Evolutionary conservation across 2,113 vertebrate genomes (phyloP).

Genomic region (Myanophis thanlyinensis): DNA sequence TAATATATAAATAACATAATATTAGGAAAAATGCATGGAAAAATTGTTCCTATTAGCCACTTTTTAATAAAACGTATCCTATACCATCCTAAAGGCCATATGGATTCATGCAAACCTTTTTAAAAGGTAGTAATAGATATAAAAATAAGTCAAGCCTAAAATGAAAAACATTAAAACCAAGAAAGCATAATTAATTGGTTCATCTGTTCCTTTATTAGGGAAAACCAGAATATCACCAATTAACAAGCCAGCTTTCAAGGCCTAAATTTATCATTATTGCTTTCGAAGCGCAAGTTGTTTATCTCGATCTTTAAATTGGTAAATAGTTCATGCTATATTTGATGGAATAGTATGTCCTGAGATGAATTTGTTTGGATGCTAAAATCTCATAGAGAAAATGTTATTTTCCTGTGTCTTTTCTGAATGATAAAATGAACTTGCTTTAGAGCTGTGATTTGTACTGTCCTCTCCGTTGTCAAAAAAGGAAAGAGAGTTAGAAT

Average conservation of each 20-base stretch:
- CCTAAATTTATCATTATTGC: background rate
- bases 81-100: background rate
- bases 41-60: background rate
- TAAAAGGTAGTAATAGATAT: background rate
- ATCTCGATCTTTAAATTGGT: background rate
- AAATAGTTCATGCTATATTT: background rate
- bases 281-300: background rate
- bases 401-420: background rate
- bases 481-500: background rate
- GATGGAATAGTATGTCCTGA: background rate
- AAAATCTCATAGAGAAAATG: background rate
- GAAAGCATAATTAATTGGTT: background rate
- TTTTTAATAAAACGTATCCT: background rate
- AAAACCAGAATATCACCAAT: background rate
- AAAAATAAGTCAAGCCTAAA: background rate
- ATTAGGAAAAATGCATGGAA: background rate
- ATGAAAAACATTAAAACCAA: background rate
- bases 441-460: background rate
- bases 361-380: background rate
- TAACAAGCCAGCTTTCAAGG: background rate
- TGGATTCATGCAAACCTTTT: background rate
- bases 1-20: background rate
- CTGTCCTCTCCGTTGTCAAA: background rate
- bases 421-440: background rate
- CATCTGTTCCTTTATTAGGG: background rate